These are phyloP conservation scores for Orchesella flavescens DNA, from an alignment of 2,888 invertebrate genomes.

Conservation along the genomic window DNA sequence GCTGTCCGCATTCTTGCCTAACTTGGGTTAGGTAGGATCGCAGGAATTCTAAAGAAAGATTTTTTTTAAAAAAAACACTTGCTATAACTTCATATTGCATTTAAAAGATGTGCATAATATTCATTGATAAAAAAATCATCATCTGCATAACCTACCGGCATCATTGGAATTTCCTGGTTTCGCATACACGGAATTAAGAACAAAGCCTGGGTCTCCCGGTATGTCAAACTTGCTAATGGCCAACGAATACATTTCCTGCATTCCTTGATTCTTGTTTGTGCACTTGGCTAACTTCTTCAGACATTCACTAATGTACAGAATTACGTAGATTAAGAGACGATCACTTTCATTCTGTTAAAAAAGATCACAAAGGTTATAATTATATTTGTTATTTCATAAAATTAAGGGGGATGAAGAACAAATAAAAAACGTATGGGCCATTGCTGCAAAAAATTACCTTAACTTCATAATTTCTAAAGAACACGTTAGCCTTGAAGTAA, in stretches of 20 bases:
- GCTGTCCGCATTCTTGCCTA: constrained; percentile 93
- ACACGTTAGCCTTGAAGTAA: constrained; percentile 99
- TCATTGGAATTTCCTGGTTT: constrained; percentile 86
- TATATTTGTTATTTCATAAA: too few relatives aligned
- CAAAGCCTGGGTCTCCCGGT: constrained; percentile 95
- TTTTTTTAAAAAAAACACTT: too few relatives aligned
- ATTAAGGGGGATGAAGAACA: too few relatives aligned
- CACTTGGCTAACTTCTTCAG: constrained; percentile 94
- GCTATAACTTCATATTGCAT: too few relatives aligned
- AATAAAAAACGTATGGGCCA: too few relatives aligned
- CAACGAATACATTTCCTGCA: constrained; percentile 96
- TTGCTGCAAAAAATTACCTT: constrained; percentile 81
- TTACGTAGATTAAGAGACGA: constrained; percentile 96
- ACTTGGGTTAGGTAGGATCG: constrained; percentile 94
- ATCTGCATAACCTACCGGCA: too few relatives aligned
- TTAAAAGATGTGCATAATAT: too few relatives aligned
- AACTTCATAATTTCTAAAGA: constrained; percentile 98
- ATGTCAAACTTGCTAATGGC: constrained; percentile 96
- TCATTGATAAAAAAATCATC: too few relatives aligned
- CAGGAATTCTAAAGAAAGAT: constrained; percentile 86
- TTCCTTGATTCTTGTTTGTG: constrained; percentile 88
- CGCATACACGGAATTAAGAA: constrained; percentile 94
- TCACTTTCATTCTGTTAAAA: constrained; percentile 91
- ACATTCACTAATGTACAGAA: constrained; percentile 97
- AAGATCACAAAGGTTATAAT: constrained; percentile 29